Conservation (phyloP, 1,140 invertebrate species). For the Tachypleus tridentatus region DNA sequence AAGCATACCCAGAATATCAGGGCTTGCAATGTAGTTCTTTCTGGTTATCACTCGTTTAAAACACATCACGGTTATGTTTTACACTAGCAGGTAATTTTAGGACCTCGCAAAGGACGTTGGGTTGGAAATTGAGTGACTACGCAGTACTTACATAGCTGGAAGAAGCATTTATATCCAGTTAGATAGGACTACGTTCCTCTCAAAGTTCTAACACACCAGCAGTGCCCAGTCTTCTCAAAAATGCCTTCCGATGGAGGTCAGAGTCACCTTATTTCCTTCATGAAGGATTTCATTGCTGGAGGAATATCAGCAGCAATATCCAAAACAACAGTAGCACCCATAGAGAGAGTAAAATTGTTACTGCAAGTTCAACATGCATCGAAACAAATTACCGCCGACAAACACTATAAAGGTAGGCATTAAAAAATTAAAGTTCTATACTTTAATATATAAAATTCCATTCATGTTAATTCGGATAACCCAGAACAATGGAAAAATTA, state of each 20-base stretch:
- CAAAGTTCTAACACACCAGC: not conserved
- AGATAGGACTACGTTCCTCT: not conserved
- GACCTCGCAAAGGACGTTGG: no score
- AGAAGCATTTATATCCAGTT: no score
- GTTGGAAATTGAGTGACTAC: no score
- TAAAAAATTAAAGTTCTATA: not conserved
- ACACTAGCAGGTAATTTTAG: no score
- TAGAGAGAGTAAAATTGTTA: slow-evolving; percentile 50
- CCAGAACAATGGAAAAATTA: no score
- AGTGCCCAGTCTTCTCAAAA: not conserved
- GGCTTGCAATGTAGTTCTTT: no score
- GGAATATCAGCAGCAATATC: slow-evolving; percentile 34
- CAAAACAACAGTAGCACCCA: slow-evolving; percentile 60
- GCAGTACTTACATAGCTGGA: no score
- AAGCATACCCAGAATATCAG: no score
- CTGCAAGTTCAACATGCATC: slow-evolving; percentile 56
- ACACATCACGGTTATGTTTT: no score
- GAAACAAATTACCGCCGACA: slow-evolving; percentile 63
- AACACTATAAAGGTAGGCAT: slow-evolving; percentile 63
- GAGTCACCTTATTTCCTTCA: not conserved
- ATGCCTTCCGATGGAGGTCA: not conserved
- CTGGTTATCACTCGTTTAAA: no score
- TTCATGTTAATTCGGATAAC: no score
- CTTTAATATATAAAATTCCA: no score
- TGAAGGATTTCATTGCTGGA: slow-evolving; percentile 21